Evolutionary conservation across 2,797 vertebrate species (phyloP), one percentile per base, ranked within the genome.

Genomic region (Galaxias olidus): DNA sequence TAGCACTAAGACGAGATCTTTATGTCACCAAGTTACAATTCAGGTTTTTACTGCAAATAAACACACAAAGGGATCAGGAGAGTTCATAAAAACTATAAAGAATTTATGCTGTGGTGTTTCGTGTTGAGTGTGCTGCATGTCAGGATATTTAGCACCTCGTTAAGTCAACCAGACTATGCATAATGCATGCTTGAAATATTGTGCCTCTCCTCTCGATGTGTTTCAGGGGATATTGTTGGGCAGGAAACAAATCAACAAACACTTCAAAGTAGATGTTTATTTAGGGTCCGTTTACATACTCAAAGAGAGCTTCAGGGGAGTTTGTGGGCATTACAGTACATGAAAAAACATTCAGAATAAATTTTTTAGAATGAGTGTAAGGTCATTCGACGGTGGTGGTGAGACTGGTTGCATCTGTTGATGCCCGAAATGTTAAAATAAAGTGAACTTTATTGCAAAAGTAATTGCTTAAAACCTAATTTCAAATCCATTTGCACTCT

Each of bases 91-190:
- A 70, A 78, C 51, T 71, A 83, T 83, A 71, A 82, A 76, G 80
- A 82, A 87, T 89, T 87, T 78, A 89, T 87, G 78, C 71, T 19
- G 60, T 10, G 14, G 60, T 65, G 71, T 75, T 67, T 60, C 69
- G 66, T 62, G 72, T 69, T 79, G 85, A 89, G 80, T 74, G 78
- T 71, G 80, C 70, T 70, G 72, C 85, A 83, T 78, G 84, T 87
- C 82, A 70, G 66, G 81, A 61, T 80, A 87, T 87, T 88, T 88
- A 90, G 84, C 84, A 82, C 86, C 81, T 87, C 66, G 68, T 91
- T 90, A 90, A 89, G 85, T 84, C 80, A 73, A 78, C 75, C 78
- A 63, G 72, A 72, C 59, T 71, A 80, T 89, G 84, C 87, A 89
- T 89, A 83, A 89, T 88, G 77, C 67, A 81, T 70, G 79, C 61